Percentiles rank a stretch among this genome's conserved stretches.
Conservation (phyloP, 1,140 invertebrate genomes). For the Glomeris maerens region DNA sequence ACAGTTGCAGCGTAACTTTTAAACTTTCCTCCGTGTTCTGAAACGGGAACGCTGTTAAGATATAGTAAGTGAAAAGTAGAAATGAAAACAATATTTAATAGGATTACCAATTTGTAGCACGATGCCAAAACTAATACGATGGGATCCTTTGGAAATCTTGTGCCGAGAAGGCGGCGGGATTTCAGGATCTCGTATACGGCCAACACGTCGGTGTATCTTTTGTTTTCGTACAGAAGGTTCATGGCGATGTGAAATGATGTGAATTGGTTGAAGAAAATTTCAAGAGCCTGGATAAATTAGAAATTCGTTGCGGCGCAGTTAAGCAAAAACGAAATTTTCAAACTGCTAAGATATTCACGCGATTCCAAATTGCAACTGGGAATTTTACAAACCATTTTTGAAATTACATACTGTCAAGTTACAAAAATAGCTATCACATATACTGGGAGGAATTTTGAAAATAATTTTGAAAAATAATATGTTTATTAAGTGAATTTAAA, state of each 20-base stretch:
- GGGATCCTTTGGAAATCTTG: constrained; percentile 48
- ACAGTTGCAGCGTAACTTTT: constrained; percentile 44
- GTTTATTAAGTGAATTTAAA: too few relatives aligned
- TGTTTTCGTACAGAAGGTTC: constrained; percentile 53
- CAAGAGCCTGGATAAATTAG: constrained; percentile 39
- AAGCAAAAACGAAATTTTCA: too few relatives aligned
- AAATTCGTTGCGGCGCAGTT: neutral
- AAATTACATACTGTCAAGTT: too few relatives aligned
- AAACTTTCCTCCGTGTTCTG: constrained; percentile 55
- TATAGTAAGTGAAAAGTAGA: constrained; percentile 1
- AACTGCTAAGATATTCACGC: too few relatives aligned
- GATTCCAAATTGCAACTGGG: too few relatives aligned
- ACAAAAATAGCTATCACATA: too few relatives aligned
- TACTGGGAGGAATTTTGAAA: too few relatives aligned
- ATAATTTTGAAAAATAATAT: too few relatives aligned
- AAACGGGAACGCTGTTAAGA: constrained; percentile 23
- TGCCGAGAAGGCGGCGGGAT: constrained; percentile 39
- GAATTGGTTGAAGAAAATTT: constrained; percentile 53
- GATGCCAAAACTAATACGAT: constrained; percentile 47
- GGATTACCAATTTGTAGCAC: constrained; percentile 58
- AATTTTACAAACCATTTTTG: too few relatives aligned
- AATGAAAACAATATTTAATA: constrained; percentile 1
- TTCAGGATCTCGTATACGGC: constrained; percentile 43
- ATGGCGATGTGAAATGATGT: constrained; percentile 50
- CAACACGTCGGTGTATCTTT: constrained; percentile 50